Percentiles rank a stretch among this genome's conserved stretches.
Conservation (phyloP, 2,888 invertebrate species). For the Hecatera dysodea region DNA sequence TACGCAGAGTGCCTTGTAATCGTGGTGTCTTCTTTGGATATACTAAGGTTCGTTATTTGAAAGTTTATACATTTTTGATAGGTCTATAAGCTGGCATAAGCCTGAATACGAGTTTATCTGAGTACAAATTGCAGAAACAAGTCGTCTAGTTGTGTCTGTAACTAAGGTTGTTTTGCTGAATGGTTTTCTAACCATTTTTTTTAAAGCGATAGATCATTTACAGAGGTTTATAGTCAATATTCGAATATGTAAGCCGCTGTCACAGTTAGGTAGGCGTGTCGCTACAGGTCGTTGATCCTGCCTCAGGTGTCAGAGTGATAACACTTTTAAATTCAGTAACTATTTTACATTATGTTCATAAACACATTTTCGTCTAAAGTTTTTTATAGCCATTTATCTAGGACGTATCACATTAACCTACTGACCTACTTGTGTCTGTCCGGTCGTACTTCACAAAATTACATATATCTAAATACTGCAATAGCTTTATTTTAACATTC, state of each 20-base stretch:
- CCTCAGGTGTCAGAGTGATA: neutral
- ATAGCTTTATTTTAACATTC: neutral
- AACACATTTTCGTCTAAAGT: neutral
- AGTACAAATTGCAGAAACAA: neutral
- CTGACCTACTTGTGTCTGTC: conserved; percentile 25
- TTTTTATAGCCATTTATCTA: neutral
- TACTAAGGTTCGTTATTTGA: neutral
- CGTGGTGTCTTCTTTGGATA: neutral
- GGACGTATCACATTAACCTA: conserved; percentile 16
- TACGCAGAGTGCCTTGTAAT: neutral
- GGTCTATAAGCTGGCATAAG: neutral
- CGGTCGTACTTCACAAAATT: neutral
- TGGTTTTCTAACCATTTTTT: neutral
- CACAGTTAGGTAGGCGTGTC: no score
- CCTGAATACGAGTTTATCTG: neutral
- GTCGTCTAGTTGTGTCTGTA: neutral
- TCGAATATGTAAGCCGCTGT: no score
- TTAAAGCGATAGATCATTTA: neutral
- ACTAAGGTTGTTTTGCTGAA: neutral
- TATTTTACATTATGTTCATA: neutral
- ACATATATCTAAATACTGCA: conserved; percentile 6
- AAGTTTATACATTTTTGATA: neutral
- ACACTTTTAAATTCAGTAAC: neutral
- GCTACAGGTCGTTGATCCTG: no score
- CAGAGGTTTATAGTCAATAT: neutral